These are phyloP conservation scores for Dryas iulia DNA, from an alignment of 1,140 invertebrate genomes.

Conservation along the genomic window DNA sequence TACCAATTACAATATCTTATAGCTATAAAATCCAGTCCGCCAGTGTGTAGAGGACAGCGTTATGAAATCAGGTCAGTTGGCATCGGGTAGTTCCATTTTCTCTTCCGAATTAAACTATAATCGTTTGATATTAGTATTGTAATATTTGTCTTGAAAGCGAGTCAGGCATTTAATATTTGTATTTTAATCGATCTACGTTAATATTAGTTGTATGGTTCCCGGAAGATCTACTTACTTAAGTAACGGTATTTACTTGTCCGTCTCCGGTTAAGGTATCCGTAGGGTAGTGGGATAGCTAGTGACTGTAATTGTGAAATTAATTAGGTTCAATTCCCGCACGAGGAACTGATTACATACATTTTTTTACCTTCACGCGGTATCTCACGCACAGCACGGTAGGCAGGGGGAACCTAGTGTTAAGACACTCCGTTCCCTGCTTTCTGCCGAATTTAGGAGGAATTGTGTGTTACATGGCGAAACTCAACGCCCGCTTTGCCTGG, in stretches of 20 bases:
- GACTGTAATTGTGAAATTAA: no score
- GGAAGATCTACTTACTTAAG: background rate
- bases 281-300: no score
- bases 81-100: background rate
- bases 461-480: no score
- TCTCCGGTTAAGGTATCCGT: no score
- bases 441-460: no score
- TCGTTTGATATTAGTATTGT: background rate
- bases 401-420: no score
- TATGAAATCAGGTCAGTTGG: background rate
- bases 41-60: background rate
- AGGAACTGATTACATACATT: no score
- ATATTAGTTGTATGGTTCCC: background rate
- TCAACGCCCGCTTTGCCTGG: no score
- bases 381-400: no score
- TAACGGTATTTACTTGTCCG: background rate
- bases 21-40: background rate
- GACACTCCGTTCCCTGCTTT: no score
- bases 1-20: background rate
- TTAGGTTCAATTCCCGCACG: no score
- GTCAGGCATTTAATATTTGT: background rate
- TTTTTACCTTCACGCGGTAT: no score
- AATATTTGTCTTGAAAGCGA: background rate
- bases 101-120: background rate
- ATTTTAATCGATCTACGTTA: background rate